Percentiles rank a stretch among this genome's conserved stretches.
Evolutionary conservation across 2,888 invertebrate species (phyloP).

Genomic region (Chymomyza amoena): DNA sequence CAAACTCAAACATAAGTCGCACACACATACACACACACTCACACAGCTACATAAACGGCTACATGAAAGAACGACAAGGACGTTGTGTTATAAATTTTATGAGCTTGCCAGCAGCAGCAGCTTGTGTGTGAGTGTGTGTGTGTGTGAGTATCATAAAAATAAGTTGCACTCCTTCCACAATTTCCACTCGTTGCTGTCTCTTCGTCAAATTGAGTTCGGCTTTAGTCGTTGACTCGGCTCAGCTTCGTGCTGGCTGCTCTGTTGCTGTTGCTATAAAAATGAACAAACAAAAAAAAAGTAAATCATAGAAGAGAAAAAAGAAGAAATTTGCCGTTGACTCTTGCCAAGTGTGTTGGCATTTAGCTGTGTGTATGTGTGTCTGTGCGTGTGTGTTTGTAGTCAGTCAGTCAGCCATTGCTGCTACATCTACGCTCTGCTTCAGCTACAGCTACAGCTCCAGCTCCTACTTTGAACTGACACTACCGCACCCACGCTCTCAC

Average conservation of each 20-base stretch:
- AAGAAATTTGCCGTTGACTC: constrained; percentile 47
- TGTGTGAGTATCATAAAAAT: constrained; percentile 63
- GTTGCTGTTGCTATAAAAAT: constrained; percentile 41
- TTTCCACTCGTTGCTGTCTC: constrained; percentile 31
- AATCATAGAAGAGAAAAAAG: background rate
- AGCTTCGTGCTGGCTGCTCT: background rate
- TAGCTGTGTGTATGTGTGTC: constrained; percentile 28
- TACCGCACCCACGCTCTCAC: background rate
- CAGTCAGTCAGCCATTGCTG: constrained; percentile 66
- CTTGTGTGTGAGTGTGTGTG: constrained; percentile 23
- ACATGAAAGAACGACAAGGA: constrained; percentile 61
- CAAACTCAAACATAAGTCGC: constrained; percentile 38
- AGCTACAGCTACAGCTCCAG: background rate
- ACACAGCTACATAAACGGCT: constrained; percentile 22
- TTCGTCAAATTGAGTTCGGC: background rate
- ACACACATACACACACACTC: constrained; percentile 14
- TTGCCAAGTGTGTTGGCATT: constrained; percentile 50
- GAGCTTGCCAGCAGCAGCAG: constrained; percentile 65
- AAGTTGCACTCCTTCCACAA: constrained; percentile 73
- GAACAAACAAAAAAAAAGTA: constrained; percentile 23
- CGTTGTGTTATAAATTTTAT: constrained; percentile 75
- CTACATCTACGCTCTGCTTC: background rate
- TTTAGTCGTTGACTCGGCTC: background rate
- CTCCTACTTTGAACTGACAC: background rate
- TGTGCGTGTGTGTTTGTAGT: constrained; percentile 62